phyloP scores from a whole-genome alignment of 2,113 vertebrate genomes.

The Myrmophylax atrothorax region DNA sequence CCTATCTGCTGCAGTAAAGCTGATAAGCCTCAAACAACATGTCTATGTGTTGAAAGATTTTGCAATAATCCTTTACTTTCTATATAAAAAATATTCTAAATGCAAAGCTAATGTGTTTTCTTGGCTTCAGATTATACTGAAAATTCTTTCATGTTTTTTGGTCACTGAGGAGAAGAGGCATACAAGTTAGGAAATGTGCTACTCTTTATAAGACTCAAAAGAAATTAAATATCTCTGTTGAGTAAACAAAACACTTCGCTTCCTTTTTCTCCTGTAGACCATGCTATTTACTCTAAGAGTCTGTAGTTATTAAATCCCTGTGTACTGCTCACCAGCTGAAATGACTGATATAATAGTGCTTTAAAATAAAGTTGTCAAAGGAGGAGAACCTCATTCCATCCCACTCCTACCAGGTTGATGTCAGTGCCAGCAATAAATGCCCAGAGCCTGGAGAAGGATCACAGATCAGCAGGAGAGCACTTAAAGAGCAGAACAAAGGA shows the following conservation, averaged over 20 bases:
- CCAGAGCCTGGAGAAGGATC: not conserved
- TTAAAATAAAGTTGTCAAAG: not conserved
- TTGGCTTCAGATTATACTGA: not conserved
- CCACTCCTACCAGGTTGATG: not conserved
- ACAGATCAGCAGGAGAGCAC: not conserved
- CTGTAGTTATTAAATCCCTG: not conserved
- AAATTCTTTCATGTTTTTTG: not conserved
- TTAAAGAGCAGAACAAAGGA: not conserved
- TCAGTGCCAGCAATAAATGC: not conserved
- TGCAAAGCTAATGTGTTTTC: not conserved
- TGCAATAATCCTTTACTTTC: slow-evolving; percentile 24
- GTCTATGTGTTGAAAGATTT: not conserved
- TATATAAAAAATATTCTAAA: not conserved
- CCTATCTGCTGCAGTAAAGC: not conserved
- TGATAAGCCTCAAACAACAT: slow-evolving; percentile 15
- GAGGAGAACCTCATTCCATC: not conserved
- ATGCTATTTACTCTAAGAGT: not conserved
- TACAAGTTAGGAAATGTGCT: not conserved
- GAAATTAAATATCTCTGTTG: not conserved
- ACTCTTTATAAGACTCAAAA: not conserved
- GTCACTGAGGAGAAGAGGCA: not conserved
- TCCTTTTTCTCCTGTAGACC: not conserved
- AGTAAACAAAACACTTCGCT: not conserved
- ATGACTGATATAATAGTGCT: not conserved
- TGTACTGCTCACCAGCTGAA: not conserved